phyloP scores from a whole-genome alignment of 1,140 invertebrate species.

The Heliothis subflexa region DNA sequence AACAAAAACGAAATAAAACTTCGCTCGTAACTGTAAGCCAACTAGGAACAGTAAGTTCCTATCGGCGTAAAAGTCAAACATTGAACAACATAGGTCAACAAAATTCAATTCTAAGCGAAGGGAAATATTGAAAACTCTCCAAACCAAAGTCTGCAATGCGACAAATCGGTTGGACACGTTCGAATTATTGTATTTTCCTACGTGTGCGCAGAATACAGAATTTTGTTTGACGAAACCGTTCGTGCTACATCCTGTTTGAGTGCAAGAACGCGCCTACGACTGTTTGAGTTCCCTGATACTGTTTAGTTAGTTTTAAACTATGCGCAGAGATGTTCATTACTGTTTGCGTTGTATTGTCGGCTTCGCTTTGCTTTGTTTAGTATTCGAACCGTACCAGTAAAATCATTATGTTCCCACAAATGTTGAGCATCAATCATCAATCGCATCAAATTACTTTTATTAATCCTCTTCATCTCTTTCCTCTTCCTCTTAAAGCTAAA shows the following conservation, averaged over 20 bases:
- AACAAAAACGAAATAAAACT: conserved; percentile 39
- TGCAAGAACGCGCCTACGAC: conserved; percentile 54
- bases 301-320: conserved; percentile 57
- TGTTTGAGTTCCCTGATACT: conserved; percentile 58
- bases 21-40: conserved; percentile 20
- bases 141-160: conserved; percentile 69
- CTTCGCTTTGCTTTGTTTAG: background rate
- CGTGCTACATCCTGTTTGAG: conserved; percentile 59
- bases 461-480: background rate
- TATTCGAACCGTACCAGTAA: background rate
- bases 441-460: background rate
- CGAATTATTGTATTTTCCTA: conserved; percentile 78
- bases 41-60: conserved; percentile 38
- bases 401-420: background rate
- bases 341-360: conserved; percentile 35
- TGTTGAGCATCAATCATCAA: background rate
- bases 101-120: conserved; percentile 53
- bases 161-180: conserved; percentile 78
- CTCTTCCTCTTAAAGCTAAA: background rate
- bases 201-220: conserved; percentile 69
- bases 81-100: conserved; percentile 42
- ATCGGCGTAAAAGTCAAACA: conserved; percentile 45
- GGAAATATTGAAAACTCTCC: conserved; percentile 70
- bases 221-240: conserved; percentile 67
- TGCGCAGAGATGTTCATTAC: conserved; percentile 52